phyloP scores from a whole-genome alignment of 2,888 invertebrate species.

The Scaeva pyrastri region DNA sequence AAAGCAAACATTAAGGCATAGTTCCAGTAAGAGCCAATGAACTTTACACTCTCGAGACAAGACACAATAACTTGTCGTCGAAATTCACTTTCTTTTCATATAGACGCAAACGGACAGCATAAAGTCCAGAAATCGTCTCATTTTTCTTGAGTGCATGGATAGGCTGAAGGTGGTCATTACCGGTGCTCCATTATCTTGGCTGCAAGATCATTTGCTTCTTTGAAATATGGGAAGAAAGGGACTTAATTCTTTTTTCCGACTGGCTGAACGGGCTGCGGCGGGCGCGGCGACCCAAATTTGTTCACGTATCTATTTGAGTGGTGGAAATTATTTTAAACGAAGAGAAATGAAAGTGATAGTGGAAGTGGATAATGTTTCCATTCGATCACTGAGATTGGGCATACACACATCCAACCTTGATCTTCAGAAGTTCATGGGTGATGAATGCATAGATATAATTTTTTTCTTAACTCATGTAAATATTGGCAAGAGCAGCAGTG shows the following conservation, averaged over 20 bases:
- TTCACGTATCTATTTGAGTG: conserved; percentile 5
- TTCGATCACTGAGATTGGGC: conserved; percentile 43
- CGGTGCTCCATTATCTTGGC: conserved; percentile 14
- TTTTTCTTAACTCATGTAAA: conserved; percentile 28
- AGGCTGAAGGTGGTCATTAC: conserved; percentile 47
- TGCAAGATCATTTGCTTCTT: background rate
- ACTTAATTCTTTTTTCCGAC: conserved; percentile 25
- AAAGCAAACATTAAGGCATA: conserved; percentile 52
- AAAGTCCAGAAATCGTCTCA: conserved; percentile 23
- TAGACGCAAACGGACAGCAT: conserved; percentile 40
- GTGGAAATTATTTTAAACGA: conserved; percentile 6
- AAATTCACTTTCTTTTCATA: conserved; percentile 67
- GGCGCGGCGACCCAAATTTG: conserved; percentile 42
- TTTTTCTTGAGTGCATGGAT: conserved; percentile 33
- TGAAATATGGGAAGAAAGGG: conserved; percentile 39
- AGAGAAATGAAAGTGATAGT: conserved; percentile 68
- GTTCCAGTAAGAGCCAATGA: conserved; percentile 53
- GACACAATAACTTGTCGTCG: conserved; percentile 37
- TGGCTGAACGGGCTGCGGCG: conserved; percentile 9
- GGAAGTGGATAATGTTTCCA: conserved; percentile 39
- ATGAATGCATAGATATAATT: conserved; percentile 42
- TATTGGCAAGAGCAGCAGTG: conserved; percentile 60
- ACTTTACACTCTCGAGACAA: conserved; percentile 57
- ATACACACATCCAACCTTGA: conserved; percentile 71
- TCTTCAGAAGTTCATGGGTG: conserved; percentile 73